A percentile compares a stretch with the other conserved stretches of the same genome.
Conservation (phyloP, 2,113 vertebrate species). For the Myocastor coypus region DNA sequence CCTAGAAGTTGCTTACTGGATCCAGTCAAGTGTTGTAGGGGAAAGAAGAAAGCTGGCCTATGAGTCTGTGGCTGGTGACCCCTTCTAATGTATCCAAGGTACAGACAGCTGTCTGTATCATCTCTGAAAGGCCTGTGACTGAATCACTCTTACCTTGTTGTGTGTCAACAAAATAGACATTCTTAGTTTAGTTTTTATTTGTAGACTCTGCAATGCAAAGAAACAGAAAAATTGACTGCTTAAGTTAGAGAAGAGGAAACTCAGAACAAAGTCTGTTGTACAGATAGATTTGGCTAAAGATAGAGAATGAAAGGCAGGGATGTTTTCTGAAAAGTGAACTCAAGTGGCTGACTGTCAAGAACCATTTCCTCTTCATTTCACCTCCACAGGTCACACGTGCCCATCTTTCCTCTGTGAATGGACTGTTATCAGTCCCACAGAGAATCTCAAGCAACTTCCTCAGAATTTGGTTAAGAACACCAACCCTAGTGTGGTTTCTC, state of each 20-base stretch:
- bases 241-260: neutral
- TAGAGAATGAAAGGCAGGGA: neutral
- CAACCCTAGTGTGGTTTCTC: slow-evolving; percentile 47
- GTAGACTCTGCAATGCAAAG: neutral
- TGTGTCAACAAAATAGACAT: neutral
- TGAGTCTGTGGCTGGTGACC: neutral
- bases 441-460: slow-evolving; percentile 65
- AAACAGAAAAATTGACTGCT: slow-evolving; percentile 11
- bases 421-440: neutral
- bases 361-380: slow-evolving; percentile 20
- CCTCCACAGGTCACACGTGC: neutral
- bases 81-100: neutral
- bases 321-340: slow-evolving; percentile 7
- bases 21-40: neutral
- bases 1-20: neutral
- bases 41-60: neutral
- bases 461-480: neutral
- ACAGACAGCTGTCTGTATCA: neutral
- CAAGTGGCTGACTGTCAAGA: neutral
- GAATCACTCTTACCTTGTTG: neutral
- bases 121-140: neutral
- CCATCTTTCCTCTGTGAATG: neutral
- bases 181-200: neutral
- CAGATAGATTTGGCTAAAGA: neutral
- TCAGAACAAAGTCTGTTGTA: neutral